These are phyloP conservation scores for Apocrypta bakeri DNA, from an alignment of 1,140 invertebrate species.

Conservation along the genomic window DNA sequence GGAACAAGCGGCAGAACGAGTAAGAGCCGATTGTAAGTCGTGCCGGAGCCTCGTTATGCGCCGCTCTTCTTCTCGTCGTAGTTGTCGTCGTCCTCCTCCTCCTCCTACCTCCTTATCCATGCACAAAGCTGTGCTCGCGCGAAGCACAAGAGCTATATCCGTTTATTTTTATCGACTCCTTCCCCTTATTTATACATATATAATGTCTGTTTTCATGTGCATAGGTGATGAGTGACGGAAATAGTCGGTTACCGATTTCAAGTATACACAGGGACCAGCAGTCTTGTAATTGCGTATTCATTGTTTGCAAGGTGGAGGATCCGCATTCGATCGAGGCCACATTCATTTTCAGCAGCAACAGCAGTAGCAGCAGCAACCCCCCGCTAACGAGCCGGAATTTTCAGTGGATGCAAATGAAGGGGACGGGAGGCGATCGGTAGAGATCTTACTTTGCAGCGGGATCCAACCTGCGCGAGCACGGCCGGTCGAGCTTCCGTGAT, in stretches of 20 bases:
- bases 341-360: neutral
- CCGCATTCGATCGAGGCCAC: neutral
- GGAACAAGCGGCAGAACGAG: conserved; percentile 35
- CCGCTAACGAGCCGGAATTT: conserved; percentile 38
- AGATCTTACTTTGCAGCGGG: conserved; percentile 39
- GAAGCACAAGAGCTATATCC: conserved; percentile 1
- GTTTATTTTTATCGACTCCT: neutral
- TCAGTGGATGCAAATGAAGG: conserved; percentile 31
- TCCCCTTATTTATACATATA: conserved; percentile 13
- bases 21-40: conserved; percentile 40
- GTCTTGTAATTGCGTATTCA: neutral
- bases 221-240: conserved; percentile 35
- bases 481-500: conserved; percentile 22
- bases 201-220: neutral
- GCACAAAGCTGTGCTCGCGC: conserved; percentile 29
- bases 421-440: neutral
- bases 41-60: conserved; percentile 22
- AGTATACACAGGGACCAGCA: neutral
- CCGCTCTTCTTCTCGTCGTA: neutral
- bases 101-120: conserved; percentile 6
- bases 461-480: conserved; percentile 46
- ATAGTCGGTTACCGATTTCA: conserved; percentile 7
- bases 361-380: neutral
- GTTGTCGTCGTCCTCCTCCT: neutral
- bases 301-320: neutral